phyloP scores from a whole-genome alignment of 2,797 vertebrate species.

The Myotis daubentonii region DNA sequence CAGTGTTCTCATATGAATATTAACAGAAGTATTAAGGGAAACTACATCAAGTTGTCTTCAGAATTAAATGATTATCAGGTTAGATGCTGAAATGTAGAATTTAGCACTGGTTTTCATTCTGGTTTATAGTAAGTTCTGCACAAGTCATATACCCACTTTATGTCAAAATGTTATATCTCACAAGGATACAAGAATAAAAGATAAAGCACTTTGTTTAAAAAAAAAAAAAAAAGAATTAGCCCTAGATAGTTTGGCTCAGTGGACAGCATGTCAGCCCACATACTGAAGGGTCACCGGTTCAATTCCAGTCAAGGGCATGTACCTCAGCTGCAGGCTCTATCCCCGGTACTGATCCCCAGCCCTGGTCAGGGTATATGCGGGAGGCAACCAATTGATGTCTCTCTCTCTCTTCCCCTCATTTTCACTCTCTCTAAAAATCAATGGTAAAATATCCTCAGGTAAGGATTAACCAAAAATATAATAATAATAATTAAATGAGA shows the following conservation, averaged over 20 bases:
- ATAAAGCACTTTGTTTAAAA: background rate
- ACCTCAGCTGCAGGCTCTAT: no score
- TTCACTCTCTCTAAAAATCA: no score
- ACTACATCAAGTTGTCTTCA: background rate
- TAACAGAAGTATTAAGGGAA: background rate
- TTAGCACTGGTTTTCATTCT: background rate
- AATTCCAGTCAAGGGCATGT: no score
- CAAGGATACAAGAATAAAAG: background rate
- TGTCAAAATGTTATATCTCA: background rate
- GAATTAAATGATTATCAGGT: background rate
- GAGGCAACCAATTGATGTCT: no score
- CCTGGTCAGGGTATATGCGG: no score
- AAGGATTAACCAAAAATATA: no score
- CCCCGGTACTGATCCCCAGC: no score
- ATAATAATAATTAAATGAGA: background rate
- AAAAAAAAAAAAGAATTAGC: background rate
- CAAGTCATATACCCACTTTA: background rate
- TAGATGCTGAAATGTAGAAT: background rate
- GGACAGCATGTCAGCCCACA: no score
- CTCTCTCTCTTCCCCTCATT: no score
- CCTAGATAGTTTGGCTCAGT: no score
- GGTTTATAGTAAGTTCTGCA: background rate
- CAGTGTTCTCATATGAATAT: background rate
- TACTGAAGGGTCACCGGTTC: no score
- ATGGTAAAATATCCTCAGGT: no score